A percentile compares a stretch with the other conserved stretches of the same genome.
These are phyloP conservation scores for Andrena flavipes DNA, from an alignment of 2,888 invertebrate genomes.

Conservation along the genomic window DNA sequence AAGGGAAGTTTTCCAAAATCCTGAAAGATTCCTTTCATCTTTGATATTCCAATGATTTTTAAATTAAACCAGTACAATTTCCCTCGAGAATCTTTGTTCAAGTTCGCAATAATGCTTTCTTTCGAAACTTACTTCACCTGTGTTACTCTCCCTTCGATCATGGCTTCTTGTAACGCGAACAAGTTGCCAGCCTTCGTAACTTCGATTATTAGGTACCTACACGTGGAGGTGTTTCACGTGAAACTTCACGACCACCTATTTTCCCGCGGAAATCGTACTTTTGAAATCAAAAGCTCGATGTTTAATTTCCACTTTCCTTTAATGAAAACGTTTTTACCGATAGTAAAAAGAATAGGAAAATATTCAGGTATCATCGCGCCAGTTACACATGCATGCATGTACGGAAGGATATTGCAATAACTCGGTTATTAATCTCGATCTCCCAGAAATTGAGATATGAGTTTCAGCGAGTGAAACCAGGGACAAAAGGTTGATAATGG, in stretches of 20 bases:
- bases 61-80: neutral
- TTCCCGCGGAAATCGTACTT: neutral
- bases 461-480: neutral
- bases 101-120: neutral
- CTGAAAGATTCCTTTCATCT: neutral
- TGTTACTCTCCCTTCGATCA: neutral
- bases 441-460: neutral
- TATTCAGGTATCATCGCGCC: neutral
- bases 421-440: constrained; percentile 3
- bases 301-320: neutral
- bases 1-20: neutral
- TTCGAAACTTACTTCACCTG: neutral
- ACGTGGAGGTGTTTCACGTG: neutral
- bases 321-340: neutral
- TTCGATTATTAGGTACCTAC: constrained; percentile 25
- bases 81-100: neutral
- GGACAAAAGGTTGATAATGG: neutral
- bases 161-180: neutral
- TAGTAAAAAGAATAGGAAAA: neutral
- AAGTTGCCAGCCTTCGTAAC: constrained; percentile 12
- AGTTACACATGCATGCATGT: neutral
- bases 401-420: neutral
- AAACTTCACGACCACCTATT: constrained; percentile 3
- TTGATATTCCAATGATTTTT: neutral
- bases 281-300: neutral